A percentile compares a stretch with the other conserved stretches of the same genome.
phyloP scores from a whole-genome alignment of 2,888 invertebrate species.

The Hydropsyche betteni region DNA sequence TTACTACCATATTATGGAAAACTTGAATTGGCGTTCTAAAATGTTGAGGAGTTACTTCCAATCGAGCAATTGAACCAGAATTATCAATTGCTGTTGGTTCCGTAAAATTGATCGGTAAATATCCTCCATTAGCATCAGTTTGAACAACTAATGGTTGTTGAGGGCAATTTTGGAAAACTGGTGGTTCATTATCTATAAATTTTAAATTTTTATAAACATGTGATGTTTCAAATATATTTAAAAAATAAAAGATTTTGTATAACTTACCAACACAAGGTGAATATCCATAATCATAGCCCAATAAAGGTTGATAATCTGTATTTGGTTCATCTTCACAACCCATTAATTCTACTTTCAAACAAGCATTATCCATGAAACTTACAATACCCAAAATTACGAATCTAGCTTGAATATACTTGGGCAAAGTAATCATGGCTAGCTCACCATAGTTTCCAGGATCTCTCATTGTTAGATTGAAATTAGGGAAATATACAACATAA shows the following conservation, averaged over 20 bases:
- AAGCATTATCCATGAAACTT: slow-evolving; percentile 96
- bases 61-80: slow-evolving; percentile 91
- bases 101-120: slow-evolving; percentile 90
- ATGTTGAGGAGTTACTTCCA: slow-evolving; percentile 91
- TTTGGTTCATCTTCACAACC: slow-evolving; percentile 88
- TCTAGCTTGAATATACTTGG: slow-evolving; percentile 92
- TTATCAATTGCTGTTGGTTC: slow-evolving; percentile 96
- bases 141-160: slow-evolving; percentile 90
- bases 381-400: slow-evolving; percentile 95
- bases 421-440: slow-evolving; percentile 93
- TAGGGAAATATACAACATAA: slow-evolving; percentile 96
- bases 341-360: slow-evolving; percentile 94
- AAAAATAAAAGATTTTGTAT: not conserved
- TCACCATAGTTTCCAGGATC: slow-evolving; percentile 98
- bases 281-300: slow-evolving; percentile 92
- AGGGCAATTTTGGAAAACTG: slow-evolving; percentile 96
- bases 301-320: slow-evolving; percentile 72
- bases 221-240: slow-evolving; percentile 36
- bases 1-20: slow-evolving; percentile 90
- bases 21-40: slow-evolving; percentile 89
- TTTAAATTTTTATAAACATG: slow-evolving; percentile 30
- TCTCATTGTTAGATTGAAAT: slow-evolving; percentile 92
- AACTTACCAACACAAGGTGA: slow-evolving; percentile 87
- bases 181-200: slow-evolving; percentile 88
- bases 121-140: slow-evolving; percentile 88